Conservation (phyloP, 2,113 vertebrate species). For the Zapornia atra region DNA sequence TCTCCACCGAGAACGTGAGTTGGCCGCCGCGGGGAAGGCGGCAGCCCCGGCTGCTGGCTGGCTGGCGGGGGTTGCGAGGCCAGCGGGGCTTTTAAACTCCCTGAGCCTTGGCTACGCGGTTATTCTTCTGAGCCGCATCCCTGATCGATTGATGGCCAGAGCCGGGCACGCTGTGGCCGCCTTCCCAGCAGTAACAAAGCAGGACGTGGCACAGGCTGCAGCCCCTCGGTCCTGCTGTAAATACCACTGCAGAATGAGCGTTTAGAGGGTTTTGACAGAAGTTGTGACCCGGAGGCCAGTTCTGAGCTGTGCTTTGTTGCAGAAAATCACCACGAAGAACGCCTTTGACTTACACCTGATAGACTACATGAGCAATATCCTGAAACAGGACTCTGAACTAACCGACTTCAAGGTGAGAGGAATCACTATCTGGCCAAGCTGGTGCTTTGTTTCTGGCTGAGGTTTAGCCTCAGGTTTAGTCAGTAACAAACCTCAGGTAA, state of each 20-base stretch:
- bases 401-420: conserved; percentile 91
- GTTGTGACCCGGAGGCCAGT: background rate
- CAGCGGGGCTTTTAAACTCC: background rate
- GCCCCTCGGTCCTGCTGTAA: no score
- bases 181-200: background rate
- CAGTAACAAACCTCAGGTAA: background rate
- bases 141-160: accelerated
- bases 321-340: conserved; percentile 99
- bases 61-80: accelerated
- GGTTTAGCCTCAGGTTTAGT: background rate
- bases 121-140: accelerated
- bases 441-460: background rate
- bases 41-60: accelerated
- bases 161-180: background rate
- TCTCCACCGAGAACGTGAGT: conserved; percentile 94
- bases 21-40: background rate
- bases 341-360: conserved; percentile 94
- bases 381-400: conserved; percentile 85
- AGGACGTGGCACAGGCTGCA: accelerated
- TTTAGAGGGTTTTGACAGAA: background rate
- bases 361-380: conserved; percentile 93
- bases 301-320: conserved; percentile 19
- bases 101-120: accelerated
- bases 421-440: accelerated
- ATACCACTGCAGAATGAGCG: background rate